Conservation (phyloP, 2,113 vertebrate genomes). For the Rhinopomastus cyanomelas region DNA sequence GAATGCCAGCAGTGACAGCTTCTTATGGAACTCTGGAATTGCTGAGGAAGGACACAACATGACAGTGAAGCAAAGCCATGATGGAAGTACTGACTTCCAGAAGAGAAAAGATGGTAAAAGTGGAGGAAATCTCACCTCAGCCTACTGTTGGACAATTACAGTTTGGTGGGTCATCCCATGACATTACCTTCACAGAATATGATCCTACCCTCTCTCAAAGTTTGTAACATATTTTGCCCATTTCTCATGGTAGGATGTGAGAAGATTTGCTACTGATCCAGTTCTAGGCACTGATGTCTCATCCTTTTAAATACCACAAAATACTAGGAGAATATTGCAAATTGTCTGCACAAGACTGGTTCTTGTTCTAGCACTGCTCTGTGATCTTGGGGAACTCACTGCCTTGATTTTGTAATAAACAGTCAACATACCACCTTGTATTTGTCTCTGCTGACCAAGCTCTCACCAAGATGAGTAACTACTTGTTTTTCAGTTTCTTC, state of each 20-base stretch:
- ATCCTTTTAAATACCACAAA: not conserved
- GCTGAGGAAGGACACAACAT: constrained; percentile 69
- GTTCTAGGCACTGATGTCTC: not conserved
- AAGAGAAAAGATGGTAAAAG: not conserved
- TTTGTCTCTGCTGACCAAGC: not conserved
- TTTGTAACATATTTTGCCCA: not conserved
- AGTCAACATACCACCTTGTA: not conserved
- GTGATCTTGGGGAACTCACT: not conserved
- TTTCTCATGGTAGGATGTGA: not conserved
- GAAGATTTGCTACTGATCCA: not conserved
- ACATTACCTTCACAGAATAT: not conserved
- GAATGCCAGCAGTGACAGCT: constrained; percentile 83
- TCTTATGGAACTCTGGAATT: constrained; percentile 85
- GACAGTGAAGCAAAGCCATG: not conserved
- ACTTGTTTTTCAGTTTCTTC: not conserved
- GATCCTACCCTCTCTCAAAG: not conserved
- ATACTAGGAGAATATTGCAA: not conserved
- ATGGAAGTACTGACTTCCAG: not conserved
- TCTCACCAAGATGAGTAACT: not conserved
- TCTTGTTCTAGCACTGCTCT: not conserved
- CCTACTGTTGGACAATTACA: not conserved
- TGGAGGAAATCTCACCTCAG: not conserved
- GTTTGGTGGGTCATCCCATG: not conserved
- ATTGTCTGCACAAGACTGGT: not conserved
- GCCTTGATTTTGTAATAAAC: not conserved